Conservation (phyloP, 2,888 invertebrate species). For the Toxonevra muliebris region DNA sequence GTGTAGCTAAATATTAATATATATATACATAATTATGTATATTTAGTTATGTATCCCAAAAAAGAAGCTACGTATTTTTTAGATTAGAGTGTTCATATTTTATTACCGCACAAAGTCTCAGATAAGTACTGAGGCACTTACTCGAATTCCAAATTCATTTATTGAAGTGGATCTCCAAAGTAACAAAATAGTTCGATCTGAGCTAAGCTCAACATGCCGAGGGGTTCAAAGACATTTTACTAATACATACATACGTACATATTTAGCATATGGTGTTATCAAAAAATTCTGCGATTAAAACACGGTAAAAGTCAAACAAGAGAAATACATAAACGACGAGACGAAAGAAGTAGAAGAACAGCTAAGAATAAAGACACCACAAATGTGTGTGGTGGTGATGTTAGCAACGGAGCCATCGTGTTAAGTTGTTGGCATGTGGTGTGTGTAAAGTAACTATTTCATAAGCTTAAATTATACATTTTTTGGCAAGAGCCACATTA, state of each 20-base stretch:
- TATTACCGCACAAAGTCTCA: background rate
- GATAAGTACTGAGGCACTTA: slow-evolving; percentile 3
- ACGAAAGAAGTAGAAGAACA: background rate
- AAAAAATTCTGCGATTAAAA: too few species aligned
- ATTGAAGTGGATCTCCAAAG: slow-evolving; percentile 11
- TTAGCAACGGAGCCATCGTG: slow-evolving; percentile 9
- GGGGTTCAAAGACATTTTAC: slow-evolving; percentile 26
- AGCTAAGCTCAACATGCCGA: too few species aligned
- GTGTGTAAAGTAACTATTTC: slow-evolving; percentile 24
- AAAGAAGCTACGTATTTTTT: too few species aligned
- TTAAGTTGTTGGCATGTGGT: slow-evolving; percentile 5
- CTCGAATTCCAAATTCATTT: background rate
- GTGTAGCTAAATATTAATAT: slow-evolving; percentile 3
- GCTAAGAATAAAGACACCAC: background rate
- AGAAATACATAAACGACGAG: slow-evolving; percentile 1
- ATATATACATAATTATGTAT: too few species aligned
- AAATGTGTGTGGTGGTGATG: slow-evolving; percentile 23
- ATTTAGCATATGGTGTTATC: too few species aligned
- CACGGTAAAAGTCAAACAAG: slow-evolving; percentile 1
- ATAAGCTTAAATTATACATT: slow-evolving; percentile 22
- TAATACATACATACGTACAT: too few species aligned
- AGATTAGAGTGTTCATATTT: background rate
- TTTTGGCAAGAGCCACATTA: slow-evolving; percentile 25
- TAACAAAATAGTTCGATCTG: too few species aligned
- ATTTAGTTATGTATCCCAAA: too few species aligned